phyloP scores from a whole-genome alignment of 1,140 invertebrate genomes.

The Saccostrea cuccullata region DNA sequence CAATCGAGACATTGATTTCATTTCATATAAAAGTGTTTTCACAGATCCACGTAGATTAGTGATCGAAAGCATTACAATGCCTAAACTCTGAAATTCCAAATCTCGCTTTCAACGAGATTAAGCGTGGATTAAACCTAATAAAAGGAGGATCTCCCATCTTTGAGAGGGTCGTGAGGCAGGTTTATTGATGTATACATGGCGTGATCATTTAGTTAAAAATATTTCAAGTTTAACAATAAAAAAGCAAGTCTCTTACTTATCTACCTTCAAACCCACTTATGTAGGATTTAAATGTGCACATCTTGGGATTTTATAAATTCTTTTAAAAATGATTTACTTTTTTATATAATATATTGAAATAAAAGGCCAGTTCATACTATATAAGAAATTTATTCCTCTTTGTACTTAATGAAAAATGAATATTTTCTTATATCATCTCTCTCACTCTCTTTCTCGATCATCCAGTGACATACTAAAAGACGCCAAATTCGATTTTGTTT shows the following conservation, averaged over 20 bases:
- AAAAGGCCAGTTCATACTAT: too few relatives aligned
- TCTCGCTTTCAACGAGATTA: not conserved
- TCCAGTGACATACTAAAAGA: not conserved
- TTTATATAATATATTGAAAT: too few relatives aligned
- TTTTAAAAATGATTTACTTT: too few relatives aligned
- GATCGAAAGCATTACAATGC: not conserved
- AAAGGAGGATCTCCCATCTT: not conserved
- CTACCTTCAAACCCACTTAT: too few relatives aligned
- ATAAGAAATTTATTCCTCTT: too few relatives aligned
- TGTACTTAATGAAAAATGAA: too few relatives aligned
- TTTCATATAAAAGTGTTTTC: not conserved
- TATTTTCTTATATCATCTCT: not conserved
- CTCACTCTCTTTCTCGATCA: slow-evolving; percentile 3
- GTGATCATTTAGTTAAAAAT: not conserved
- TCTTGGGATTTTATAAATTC: too few relatives aligned
- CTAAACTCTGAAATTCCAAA: not conserved
- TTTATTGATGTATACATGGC: not conserved
- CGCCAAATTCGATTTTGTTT: too few relatives aligned
- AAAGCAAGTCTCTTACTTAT: too few relatives aligned
- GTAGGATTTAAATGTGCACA: too few relatives aligned
- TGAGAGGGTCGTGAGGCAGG: not conserved
- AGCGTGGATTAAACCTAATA: not conserved
- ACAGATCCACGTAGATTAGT: not conserved
- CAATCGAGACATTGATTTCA: not conserved
- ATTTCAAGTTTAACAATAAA: too few relatives aligned